Evolutionary conservation across 2,797 vertebrate species (phyloP).

Genomic region (Euthynnus affinis): DNA sequence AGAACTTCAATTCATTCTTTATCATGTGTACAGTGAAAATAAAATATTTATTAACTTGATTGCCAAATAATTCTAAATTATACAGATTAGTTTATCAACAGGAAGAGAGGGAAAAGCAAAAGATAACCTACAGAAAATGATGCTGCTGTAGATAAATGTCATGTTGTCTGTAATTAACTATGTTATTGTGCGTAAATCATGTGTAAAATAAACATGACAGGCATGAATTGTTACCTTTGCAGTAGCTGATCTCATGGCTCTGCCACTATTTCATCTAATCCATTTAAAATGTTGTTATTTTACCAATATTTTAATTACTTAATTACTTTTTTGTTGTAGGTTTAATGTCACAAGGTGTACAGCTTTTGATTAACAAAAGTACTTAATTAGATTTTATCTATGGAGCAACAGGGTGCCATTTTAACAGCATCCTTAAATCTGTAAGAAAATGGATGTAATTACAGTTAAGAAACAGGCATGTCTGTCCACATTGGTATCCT

Average conservation of each 20-base stretch:
- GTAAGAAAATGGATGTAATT: constrained; percentile 19
- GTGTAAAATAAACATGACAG: constrained; percentile 17
- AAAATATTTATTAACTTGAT: not conserved
- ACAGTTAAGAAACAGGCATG: constrained; percentile 8
- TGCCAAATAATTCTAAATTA: not conserved
- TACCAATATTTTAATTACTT: not conserved
- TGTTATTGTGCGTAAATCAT: constrained; percentile 19
- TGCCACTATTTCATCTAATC: not conserved
- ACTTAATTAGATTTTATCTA: constrained; percentile 25
- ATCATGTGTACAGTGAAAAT: not conserved
- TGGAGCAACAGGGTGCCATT: constrained; percentile 16
- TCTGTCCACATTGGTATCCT: not conserved
- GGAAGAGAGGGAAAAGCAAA: not conserved
- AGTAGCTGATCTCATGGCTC: not conserved
- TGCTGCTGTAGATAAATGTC: constrained; percentile 25
- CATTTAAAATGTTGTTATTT: constrained; percentile 16
- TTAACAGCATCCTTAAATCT: constrained; percentile 20
- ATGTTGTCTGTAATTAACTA: constrained; percentile 17
- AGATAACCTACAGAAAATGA: not conserved
- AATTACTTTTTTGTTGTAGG: not conserved
- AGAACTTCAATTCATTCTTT: constrained; percentile 3
- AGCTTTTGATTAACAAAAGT: constrained; percentile 20
- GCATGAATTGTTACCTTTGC: not conserved
- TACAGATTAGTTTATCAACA: not conserved
- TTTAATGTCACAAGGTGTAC: not conserved